Percentiles rank a stretch among this genome's conserved stretches.
phyloP scores from a whole-genome alignment of 2,797 vertebrate species.

The Takifugu rubripes region DNA sequence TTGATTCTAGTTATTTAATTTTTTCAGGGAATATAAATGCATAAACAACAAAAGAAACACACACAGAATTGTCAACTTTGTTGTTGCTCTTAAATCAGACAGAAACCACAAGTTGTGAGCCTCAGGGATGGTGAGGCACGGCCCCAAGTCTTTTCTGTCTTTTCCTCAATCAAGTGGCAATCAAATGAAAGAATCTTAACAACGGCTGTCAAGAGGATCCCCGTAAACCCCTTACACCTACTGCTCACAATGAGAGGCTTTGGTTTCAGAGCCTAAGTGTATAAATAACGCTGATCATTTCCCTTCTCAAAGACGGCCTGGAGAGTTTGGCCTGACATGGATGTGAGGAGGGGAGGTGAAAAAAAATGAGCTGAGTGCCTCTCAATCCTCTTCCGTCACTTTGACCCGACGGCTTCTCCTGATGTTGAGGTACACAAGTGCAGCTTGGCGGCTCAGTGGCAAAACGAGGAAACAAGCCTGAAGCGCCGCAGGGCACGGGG shows the following conservation, averaged over 20 bases:
- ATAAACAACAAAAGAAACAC: not conserved
- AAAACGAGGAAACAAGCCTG: slow-evolving; percentile 71
- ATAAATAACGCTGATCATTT: slow-evolving; percentile 80
- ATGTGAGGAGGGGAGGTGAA: slow-evolving; percentile 65
- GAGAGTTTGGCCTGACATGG: slow-evolving; percentile 65
- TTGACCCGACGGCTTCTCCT: slow-evolving; percentile 70
- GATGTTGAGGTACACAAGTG: slow-evolving; percentile 74
- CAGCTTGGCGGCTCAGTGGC: slow-evolving; percentile 67
- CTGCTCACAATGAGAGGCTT: slow-evolving; percentile 63
- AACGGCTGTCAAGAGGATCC: slow-evolving; percentile 46
- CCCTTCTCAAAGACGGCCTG: slow-evolving; percentile 69
- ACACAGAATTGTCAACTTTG: slow-evolving; percentile 21
- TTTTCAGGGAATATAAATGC: too few species aligned
- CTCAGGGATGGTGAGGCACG: slow-evolving; percentile 48
- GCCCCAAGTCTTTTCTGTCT: slow-evolving; percentile 38
- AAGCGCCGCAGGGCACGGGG: slow-evolving; percentile 70
- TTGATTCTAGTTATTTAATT: too few species aligned
- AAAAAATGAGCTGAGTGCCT: slow-evolving; percentile 66
- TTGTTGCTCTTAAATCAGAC: slow-evolving; percentile 36
- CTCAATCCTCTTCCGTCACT: slow-evolving; percentile 68
- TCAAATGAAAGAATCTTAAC: slow-evolving; percentile 68
- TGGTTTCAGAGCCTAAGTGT: slow-evolving; percentile 69
- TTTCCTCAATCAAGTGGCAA: slow-evolving; percentile 53
- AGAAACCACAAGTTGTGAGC: slow-evolving; percentile 36
- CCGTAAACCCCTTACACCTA: slow-evolving; percentile 57